Evolutionary conservation across 2,113 vertebrate species (phyloP).

Genomic region (Isurus oxyrinchus): DNA sequence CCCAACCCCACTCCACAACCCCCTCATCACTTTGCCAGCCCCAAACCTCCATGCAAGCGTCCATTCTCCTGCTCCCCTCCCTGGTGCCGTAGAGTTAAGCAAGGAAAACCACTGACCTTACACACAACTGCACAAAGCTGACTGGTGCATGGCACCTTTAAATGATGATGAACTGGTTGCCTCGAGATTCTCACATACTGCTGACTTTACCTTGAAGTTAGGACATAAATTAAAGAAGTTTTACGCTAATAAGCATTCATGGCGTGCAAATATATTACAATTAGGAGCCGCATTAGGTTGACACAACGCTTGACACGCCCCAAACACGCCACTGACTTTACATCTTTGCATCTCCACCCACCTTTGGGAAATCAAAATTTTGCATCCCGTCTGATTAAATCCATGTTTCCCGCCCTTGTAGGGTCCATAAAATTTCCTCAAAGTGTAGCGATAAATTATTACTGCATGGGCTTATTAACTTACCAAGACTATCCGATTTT

Average conservation of each 20-base stretch:
- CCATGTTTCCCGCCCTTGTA: neutral
- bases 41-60: no score
- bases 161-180: no score
- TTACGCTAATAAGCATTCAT: neutral
- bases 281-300: no score
- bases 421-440: neutral
- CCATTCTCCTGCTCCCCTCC: no score
- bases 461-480: neutral
- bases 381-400: neutral
- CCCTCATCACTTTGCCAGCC: no score
- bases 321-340: neutral
- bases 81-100: no score
- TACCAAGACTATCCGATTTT: neutral
- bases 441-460: neutral
- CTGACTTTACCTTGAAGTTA: neutral
- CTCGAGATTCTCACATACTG: no score
- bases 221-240: neutral
- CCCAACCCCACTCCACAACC: no score
- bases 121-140: no score
- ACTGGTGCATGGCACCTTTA: no score
- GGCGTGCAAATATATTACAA: neutral
- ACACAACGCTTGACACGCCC: neutral
- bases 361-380: neutral
- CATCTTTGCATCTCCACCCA: neutral
- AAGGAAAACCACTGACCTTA: no score